These are phyloP conservation scores for Halichoeres trimaculatus DNA, from an alignment of 2,113 vertebrate species.

Conservation along the genomic window DNA sequence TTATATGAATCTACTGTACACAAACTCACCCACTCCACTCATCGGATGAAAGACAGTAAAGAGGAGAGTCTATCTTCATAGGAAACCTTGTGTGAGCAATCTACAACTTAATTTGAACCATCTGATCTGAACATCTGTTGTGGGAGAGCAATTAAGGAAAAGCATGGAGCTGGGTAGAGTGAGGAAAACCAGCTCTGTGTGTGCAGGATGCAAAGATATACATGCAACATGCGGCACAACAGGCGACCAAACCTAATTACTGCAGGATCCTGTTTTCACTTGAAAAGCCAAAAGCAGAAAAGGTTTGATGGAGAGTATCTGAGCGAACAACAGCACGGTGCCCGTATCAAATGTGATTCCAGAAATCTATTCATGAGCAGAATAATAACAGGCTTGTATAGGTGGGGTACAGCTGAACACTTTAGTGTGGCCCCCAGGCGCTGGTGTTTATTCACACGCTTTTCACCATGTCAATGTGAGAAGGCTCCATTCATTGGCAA, in stretches of 20 bases:
- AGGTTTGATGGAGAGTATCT: conserved; percentile 52
- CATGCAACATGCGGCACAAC: conserved; percentile 8
- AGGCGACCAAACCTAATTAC: conserved; percentile 57
- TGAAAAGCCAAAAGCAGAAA: conserved; percentile 21
- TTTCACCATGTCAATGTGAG: conserved; percentile 81
- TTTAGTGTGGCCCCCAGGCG: conserved; percentile 76
- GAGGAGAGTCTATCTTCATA: conserved; percentile 74
- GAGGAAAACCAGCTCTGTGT: conserved; percentile 16
- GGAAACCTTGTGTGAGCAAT: conserved; percentile 79
- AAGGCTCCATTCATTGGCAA: conserved; percentile 80
- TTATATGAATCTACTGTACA: background rate
- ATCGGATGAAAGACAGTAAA: conserved; percentile 47
- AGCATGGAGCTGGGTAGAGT: conserved; percentile 59
- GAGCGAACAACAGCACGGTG: conserved; percentile 22
- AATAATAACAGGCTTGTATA: conserved; percentile 78
- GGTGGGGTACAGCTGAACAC: conserved; percentile 74
- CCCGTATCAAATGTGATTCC: conserved; percentile 68
- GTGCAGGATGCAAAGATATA: conserved; percentile 29
- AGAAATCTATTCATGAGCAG: conserved; percentile 66
- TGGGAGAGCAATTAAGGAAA: conserved; percentile 76
- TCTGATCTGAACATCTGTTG: conserved; percentile 83
- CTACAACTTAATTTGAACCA: conserved; percentile 81
- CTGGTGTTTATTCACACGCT: conserved; percentile 81
- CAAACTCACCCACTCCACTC: conserved; percentile 9
- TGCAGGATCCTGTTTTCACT: conserved; percentile 47